A percentile compares a stretch with the other conserved stretches of the same genome.
Evolutionary conservation across 2,113 vertebrate genomes (phyloP).

Genomic region (Daboia siamensis): DNA sequence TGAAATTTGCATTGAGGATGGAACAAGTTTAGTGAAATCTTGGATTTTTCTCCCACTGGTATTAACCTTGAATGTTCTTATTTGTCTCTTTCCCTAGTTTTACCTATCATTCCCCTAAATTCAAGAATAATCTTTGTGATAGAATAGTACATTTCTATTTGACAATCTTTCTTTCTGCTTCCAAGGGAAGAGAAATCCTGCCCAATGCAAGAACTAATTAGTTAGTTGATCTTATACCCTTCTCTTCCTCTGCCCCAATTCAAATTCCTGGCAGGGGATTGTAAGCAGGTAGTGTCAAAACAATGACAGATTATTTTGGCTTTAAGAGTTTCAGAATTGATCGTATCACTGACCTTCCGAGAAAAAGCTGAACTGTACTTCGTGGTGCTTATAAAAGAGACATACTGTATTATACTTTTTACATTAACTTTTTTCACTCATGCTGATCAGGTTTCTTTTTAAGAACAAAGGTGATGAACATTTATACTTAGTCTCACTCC

Average conservation of each 20-base stretch:
- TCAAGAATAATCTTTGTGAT: background rate
- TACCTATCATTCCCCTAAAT: background rate
- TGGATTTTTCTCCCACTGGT: background rate
- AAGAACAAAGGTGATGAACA: background rate
- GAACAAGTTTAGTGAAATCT: background rate
- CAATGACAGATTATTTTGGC: background rate
- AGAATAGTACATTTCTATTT: background rate
- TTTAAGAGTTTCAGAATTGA: background rate
- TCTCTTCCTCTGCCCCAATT: background rate
- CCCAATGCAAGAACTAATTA: too few species aligned
- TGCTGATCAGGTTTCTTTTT: background rate
- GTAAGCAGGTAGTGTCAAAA: slow-evolving; percentile 3
- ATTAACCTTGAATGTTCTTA: background rate
- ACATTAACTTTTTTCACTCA: background rate
- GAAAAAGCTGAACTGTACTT: background rate
- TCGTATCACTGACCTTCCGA: background rate
- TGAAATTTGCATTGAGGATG: background rate
- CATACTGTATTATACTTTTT: background rate
- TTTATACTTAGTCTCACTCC: background rate
- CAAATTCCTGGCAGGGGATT: background rate
- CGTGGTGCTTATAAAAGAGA: background rate
- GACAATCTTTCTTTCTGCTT: background rate
- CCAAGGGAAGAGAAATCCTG: background rate
- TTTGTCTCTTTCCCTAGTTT: background rate
- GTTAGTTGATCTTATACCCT: background rate